These are phyloP conservation scores for Maniola hyperantus DNA, from an alignment of 2,888 invertebrate genomes.

Conservation along the genomic window DNA sequence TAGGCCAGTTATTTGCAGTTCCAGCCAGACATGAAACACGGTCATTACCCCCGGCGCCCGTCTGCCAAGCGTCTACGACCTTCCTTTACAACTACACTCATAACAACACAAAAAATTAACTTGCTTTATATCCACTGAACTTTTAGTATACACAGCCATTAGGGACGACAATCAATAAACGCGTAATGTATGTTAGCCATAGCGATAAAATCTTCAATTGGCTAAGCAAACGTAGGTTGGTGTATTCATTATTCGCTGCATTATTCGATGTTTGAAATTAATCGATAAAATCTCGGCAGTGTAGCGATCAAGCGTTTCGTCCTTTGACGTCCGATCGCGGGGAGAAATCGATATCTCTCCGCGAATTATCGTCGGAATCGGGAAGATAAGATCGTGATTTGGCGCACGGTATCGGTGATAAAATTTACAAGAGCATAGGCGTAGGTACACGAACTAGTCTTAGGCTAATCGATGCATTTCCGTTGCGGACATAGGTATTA, in stretches of 20 bases:
- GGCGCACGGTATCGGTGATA: conserved; percentile 39
- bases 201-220: conserved; percentile 15
- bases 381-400: conserved; percentile 43
- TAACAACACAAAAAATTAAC: conserved; percentile 34
- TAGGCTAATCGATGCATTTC: conserved; percentile 34
- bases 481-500: conserved; percentile 16
- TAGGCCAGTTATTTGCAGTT: conserved; percentile 32
- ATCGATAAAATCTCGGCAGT: conserved; percentile 40
- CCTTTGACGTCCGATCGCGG: conserved; percentile 41
- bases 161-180: conserved; percentile 40
- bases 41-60: conserved; percentile 59
- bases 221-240: neutral
- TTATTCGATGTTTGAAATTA: conserved; percentile 38
- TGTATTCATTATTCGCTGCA: neutral
- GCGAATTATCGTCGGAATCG: conserved; percentile 44
- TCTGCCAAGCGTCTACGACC: conserved; percentile 68
- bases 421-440: conserved; percentile 36
- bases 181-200: conserved; percentile 49
- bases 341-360: conserved; percentile 45
- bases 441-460: conserved; percentile 30
- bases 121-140: conserved; percentile 53
- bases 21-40: conserved; percentile 55
- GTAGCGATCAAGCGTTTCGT: conserved; percentile 41
- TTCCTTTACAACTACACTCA: conserved; percentile 47
- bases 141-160: conserved; percentile 41